phyloP scores from a whole-genome alignment of 2,797 vertebrate genomes.

The Pristis pectinata region DNA sequence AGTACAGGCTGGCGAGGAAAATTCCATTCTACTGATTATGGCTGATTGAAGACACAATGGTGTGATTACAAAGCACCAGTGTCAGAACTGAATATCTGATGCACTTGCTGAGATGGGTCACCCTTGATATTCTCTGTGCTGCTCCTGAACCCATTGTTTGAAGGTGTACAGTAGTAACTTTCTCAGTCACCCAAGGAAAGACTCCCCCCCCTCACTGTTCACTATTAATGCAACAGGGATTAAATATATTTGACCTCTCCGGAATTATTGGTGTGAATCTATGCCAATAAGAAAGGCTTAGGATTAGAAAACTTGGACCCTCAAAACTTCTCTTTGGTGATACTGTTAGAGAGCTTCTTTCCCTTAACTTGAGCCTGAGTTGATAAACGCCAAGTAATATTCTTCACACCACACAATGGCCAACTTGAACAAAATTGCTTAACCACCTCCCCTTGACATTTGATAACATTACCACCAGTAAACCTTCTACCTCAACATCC shows the following conservation, averaged over 20 bases:
- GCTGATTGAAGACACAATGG: not conserved
- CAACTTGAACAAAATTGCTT: not conserved
- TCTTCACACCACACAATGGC: not conserved
- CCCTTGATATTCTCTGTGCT: not conserved
- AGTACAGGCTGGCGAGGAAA: not conserved
- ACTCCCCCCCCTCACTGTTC: not conserved
- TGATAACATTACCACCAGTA: not conserved
- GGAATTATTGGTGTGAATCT: not conserved
- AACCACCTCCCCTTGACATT: not conserved
- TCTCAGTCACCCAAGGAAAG: not conserved
- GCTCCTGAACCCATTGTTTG: too few relatives aligned
- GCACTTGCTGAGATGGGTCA: not conserved
- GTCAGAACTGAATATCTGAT: not conserved
- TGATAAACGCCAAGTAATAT: not conserved
- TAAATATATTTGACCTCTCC: not conserved
- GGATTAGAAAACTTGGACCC: not conserved
- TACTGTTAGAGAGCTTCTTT: not conserved
- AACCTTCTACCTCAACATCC: not conserved
- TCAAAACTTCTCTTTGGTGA: not conserved
- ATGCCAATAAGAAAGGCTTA: not conserved
- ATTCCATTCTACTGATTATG: not conserved
- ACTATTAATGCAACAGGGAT: not conserved
- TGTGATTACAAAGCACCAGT: not conserved
- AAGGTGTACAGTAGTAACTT: not conserved
- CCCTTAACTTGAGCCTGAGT: not conserved